phyloP scores from a whole-genome alignment of 1,140 invertebrate species.

The Aculops lycopersici region DNA sequence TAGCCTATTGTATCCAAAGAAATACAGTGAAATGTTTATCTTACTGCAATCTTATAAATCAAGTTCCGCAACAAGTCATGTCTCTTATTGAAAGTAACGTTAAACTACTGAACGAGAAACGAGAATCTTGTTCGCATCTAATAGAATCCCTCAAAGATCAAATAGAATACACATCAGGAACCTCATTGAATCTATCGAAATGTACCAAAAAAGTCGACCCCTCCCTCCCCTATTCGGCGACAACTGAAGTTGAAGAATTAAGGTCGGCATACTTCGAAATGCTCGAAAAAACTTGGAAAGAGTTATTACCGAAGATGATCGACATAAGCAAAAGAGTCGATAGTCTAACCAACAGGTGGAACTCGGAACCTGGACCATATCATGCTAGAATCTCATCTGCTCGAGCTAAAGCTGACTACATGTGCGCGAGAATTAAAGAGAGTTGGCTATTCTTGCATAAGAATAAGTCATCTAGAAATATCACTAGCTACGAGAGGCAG shows the following conservation, averaged over 20 bases:
- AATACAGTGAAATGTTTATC: slow-evolving; percentile 32
- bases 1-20: slow-evolving; percentile 45
- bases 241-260: not conserved
- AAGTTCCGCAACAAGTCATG: slow-evolving; percentile 13
- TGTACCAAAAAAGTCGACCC: not conserved
- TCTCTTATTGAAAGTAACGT: slow-evolving; percentile 15
- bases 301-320: slow-evolving; percentile 1
- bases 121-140: slow-evolving; percentile 3
- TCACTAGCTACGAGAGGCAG: slow-evolving; percentile 57
- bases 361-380: not conserved
- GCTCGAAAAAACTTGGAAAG: not conserved
- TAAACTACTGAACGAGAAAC: slow-evolving; percentile 8
- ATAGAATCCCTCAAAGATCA: slow-evolving; percentile 5
- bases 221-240: not conserved
- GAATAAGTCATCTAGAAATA: slow-evolving; percentile 33
- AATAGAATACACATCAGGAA: slow-evolving; percentile 3
- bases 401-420: slow-evolving; percentile 30
- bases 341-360: slow-evolving; percentile 1
- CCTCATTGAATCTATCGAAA: not conserved
- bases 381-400: slow-evolving; percentile 19
- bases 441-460: slow-evolving; percentile 65
- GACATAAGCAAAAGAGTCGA: slow-evolving; percentile 2
- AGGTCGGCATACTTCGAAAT: not conserved
- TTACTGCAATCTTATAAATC: slow-evolving; percentile 22
- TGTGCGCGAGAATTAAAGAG: slow-evolving; percentile 42